phyloP scores from a whole-genome alignment of 2,888 invertebrate genomes.

The Microctonus aethiopoides region DNA sequence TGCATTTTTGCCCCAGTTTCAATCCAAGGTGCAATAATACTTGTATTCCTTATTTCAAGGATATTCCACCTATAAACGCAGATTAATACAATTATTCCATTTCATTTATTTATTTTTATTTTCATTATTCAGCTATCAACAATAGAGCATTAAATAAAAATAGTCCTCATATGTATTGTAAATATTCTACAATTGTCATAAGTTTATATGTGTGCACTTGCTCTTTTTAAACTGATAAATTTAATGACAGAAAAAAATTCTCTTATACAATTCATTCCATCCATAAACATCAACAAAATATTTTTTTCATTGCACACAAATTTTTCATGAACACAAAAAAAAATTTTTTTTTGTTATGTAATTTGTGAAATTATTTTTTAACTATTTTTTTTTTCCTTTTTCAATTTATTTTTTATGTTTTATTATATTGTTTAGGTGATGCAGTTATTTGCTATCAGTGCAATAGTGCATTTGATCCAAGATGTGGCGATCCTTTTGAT shows the following conservation, averaged over 20 bases:
- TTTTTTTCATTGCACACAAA: too few relatives aligned
- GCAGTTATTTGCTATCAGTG: slow-evolving; percentile 88
- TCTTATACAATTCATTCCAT: not conserved
- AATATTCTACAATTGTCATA: too few relatives aligned
- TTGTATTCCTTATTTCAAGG: not conserved
- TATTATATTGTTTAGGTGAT: slow-evolving; percentile 69
- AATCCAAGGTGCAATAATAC: not conserved
- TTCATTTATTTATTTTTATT: not conserved
- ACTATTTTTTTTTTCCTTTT: slow-evolving; percentile 11
- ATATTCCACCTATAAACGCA: not conserved
- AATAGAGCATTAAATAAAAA: not conserved
- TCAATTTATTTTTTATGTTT: too few relatives aligned
- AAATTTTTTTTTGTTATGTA: too few relatives aligned
- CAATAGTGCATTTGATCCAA: slow-evolving; percentile 89
- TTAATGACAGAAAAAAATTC: not conserved
- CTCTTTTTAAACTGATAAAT: not conserved
- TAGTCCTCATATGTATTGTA: not conserved
- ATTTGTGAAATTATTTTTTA: not conserved
- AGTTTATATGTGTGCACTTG: too few relatives aligned
- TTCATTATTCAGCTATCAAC: not conserved
- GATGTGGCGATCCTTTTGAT: slow-evolving; percentile 90
- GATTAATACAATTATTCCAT: not conserved
- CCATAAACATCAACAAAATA: not conserved
- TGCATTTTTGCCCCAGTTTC: slow-evolving; percentile 39
- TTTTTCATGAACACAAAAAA: too few relatives aligned